Percentiles rank a stretch among this genome's conserved stretches.
phyloP scores from a whole-genome alignment of 2,888 invertebrate genomes.

The Cyclophora punctaria region DNA sequence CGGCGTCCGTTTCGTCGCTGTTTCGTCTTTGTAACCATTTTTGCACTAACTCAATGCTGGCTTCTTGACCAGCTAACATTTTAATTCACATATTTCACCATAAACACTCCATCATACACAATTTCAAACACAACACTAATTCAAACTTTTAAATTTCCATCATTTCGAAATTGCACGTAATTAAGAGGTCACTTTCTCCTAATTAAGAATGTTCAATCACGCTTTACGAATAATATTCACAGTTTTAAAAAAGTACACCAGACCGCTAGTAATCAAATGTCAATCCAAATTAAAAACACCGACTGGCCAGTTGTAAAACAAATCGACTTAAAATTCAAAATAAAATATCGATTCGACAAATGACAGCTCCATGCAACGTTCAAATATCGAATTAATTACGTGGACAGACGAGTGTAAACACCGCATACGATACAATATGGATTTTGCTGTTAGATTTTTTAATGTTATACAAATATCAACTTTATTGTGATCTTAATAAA shows the following conservation, averaged over 20 bases:
- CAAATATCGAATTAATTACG: slow-evolving; percentile 68
- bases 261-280: neutral
- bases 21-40: slow-evolving; percentile 56
- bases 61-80: slow-evolving; percentile 67
- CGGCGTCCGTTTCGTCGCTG: slow-evolving; percentile 58
- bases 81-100: slow-evolving; percentile 45
- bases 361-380: slow-evolving; percentile 53
- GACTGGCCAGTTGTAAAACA: slow-evolving; percentile 22
- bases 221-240: neutral
- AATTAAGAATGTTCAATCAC: slow-evolving; percentile 5
- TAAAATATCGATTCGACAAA: slow-evolving; percentile 27
- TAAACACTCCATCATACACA: slow-evolving; percentile 25
- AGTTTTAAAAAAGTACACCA: neutral
- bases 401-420: slow-evolving; percentile 59
- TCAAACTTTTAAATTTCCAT: slow-evolving; percentile 10
- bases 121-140: slow-evolving; percentile 6
- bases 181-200: slow-evolving; percentile 15
- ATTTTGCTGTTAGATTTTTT: slow-evolving; percentile 22
- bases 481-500: slow-evolving; percentile 33
- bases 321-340: slow-evolving; percentile 19
- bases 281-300: slow-evolving; percentile 16
- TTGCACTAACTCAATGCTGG: slow-evolving; percentile 67
- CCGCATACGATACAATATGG: slow-evolving; percentile 42
- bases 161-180: slow-evolving; percentile 9
- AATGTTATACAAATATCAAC: slow-evolving; percentile 24